phyloP scores from a whole-genome alignment of 1,140 invertebrate species.

The Drosophila rufa region DNA sequence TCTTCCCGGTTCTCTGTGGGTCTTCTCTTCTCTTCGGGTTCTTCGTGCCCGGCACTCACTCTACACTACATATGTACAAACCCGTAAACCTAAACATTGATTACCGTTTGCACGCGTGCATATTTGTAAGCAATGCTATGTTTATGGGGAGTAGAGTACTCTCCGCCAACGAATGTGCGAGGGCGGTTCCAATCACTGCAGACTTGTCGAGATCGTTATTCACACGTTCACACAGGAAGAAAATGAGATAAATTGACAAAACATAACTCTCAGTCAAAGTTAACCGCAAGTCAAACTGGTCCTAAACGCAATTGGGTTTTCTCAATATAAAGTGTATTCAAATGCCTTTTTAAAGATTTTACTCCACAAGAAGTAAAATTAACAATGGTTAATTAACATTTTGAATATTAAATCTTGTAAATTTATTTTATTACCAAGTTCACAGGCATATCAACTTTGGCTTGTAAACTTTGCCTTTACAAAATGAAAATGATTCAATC shows the following conservation, averaged over 20 bases:
- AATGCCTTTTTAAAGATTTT: not conserved
- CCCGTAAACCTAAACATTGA: constrained; percentile 72
- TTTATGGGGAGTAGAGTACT: constrained; percentile 14
- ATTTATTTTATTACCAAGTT: not conserved
- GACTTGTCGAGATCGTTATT: not conserved
- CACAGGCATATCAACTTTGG: not conserved
- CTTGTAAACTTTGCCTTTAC: not conserved
- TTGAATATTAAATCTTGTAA: not conserved
- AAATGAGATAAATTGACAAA: not conserved
- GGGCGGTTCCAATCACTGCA: constrained; percentile 31
- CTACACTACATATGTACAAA: constrained; percentile 14
- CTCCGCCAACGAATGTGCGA: constrained; percentile 18
- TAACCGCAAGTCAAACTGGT: not conserved
- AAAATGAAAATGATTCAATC: constrained; percentile 12
- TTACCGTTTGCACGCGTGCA: constrained; percentile 75
- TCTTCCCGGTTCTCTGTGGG: constrained; percentile 52
- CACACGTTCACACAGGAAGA: not conserved
- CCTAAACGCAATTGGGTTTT: not conserved
- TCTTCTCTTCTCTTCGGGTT: constrained; percentile 50
- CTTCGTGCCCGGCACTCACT: constrained; percentile 55
- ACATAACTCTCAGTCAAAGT: not conserved
- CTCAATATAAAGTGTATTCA: not conserved
- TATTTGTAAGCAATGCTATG: constrained; percentile 24
- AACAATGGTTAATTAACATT: constrained; percentile 7
- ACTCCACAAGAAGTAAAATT: not conserved